These are phyloP conservation scores for Pangasianodon gigas DNA, from an alignment of 2,113 vertebrate species.

Conservation along the genomic window DNA sequence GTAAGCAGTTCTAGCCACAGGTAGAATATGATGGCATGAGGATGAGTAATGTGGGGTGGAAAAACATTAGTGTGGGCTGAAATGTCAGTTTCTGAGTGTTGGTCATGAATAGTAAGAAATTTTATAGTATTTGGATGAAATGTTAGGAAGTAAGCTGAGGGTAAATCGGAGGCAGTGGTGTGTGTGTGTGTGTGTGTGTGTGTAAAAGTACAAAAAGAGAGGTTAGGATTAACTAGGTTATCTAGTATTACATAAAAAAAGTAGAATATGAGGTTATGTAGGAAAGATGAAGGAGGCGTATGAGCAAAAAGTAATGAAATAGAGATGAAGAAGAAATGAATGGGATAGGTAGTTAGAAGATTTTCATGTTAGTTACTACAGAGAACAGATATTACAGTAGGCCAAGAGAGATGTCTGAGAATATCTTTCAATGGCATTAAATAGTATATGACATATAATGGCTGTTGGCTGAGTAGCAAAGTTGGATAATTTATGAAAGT, in stretches of 20 bases:
- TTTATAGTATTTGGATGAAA: neutral
- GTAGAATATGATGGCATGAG: neutral
- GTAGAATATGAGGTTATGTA: neutral
- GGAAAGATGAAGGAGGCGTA: neutral
- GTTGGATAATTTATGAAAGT: neutral
- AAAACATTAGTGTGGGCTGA: neutral
- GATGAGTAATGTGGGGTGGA: neutral
- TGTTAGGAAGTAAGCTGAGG: neutral
- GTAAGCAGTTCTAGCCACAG: neutral
- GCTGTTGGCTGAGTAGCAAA: neutral
- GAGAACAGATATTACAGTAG: neutral
- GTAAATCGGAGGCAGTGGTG: neutral
- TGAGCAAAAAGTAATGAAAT: neutral
- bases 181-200: neutral
- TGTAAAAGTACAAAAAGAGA: neutral
- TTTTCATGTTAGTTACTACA: neutral
- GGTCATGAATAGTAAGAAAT: neutral
- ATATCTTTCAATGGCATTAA: neutral
- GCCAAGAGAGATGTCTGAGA: neutral
- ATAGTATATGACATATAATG: neutral
- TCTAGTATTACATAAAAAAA: neutral
- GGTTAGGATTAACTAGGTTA: neutral
- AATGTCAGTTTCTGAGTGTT: neutral
- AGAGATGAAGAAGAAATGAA: neutral
- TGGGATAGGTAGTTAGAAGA: neutral